Evolutionary conservation across 2,113 vertebrate species (phyloP).

Genomic region (Seriola quinqueradiata): DNA sequence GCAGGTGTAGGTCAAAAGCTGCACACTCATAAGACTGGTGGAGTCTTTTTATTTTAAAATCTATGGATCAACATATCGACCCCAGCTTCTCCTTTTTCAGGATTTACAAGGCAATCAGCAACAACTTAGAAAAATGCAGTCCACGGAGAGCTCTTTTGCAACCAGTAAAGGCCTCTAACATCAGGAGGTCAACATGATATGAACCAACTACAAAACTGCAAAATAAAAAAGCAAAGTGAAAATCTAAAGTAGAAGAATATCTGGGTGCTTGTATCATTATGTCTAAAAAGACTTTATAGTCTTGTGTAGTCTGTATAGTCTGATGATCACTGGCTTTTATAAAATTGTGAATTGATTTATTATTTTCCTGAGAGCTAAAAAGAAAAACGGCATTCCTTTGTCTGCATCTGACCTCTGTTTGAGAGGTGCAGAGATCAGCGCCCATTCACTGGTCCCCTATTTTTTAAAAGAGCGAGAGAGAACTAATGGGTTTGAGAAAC

Average conservation of each 20-base stretch:
- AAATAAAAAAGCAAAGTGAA: neutral
- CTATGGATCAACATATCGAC: neutral
- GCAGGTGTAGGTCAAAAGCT: neutral
- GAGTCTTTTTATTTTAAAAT: neutral
- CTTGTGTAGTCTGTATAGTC: constrained; percentile 1
- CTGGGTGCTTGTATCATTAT: neutral
- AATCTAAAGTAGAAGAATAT: neutral
- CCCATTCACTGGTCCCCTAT: constrained; percentile 21
- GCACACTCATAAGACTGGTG: neutral
- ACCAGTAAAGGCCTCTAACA: neutral
- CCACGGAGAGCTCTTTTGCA: neutral
- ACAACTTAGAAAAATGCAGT: constrained; percentile 1
- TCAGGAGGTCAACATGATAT: neutral
- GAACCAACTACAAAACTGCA: neutral
- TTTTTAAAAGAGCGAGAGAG: constrained; percentile 35
- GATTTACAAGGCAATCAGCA: neutral
- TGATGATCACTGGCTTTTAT: neutral
- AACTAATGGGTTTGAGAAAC: constrained; percentile 59
- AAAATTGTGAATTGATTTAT: constrained; percentile 5
- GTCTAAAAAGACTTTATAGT: neutral
- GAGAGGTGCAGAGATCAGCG: constrained; percentile 16
- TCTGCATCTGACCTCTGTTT: constrained; percentile 21
- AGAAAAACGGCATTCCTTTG: constrained; percentile 28
- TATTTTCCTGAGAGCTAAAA: constrained; percentile 17
- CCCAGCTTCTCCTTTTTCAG: neutral